Evolutionary conservation across 35 echinoderm and acorn worm genomes (phyloP), one percentile per base, ranked within the genome.

Genomic region (Stichopus chloronotus): DNA sequence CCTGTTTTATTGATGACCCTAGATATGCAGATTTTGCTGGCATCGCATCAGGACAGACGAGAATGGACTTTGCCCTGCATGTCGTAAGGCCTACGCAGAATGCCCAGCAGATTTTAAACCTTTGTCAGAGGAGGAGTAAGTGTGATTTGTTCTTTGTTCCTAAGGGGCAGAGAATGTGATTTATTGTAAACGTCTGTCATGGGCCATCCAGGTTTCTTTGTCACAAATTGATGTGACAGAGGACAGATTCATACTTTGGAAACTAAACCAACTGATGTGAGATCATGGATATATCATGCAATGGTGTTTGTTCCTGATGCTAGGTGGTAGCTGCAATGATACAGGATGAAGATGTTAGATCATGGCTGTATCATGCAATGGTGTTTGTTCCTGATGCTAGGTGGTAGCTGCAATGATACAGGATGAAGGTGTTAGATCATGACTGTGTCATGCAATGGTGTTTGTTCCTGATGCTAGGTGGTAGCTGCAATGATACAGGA

Each of bases 41-140:
- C 97, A 99, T 99, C 91, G 97, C 60, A 99, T 99, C 74, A 81
- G 97, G 5, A 99, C 97, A 91, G 97, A 99, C 84, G 97, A 99
- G 88, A 99, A 99, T 71, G 97, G 97, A 81, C 90, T 99, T 60
- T 99, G 97, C 90, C 97, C 97, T 68, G 97, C 97, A 19, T 99
- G 97, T 88, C 92, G 97, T 55, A 99, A 99, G 87, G 95, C 94
- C 53, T 99, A 99, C 88, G 93, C 93, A 76, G 97, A 99, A 93
- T 96, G 95, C 54, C 97, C 97, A 3, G 97, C 97, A 91, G 95
- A 99, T 91, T 99, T 99, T 87, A 99, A 99, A 86, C 95, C 97
- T 93, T 93, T 99, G 25, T 95, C 97, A 95, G 97, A 99, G 92
- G 97, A 99, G 95, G 95, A 99, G 97, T 99, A 93, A 96, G 97